Evolutionary conservation across 2,797 vertebrate genomes (phyloP), one percentile per base, ranked within the genome.

Genomic region (Spinibarbus caldwelli): DNA sequence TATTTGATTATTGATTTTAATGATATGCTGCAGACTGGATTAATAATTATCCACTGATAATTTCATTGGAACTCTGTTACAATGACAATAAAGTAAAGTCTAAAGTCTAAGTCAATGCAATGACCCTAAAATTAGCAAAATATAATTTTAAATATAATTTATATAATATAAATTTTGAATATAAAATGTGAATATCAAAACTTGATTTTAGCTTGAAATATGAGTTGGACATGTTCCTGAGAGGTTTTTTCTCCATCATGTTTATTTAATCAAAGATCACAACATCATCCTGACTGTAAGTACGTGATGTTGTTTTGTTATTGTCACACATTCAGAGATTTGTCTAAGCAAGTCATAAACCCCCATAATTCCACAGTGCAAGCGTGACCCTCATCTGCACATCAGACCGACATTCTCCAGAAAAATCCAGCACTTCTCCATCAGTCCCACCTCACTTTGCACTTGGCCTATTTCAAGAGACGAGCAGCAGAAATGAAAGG

Each of bases 401-500:
- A 34, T 34, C 72, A 21, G 29, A 41, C 45, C 43, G 4, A 17
- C n/a, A 29, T 43, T 57, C 57, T 26, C 3, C 26, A 49, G 47
- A 72, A 11, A 6, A 1, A 23, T 0, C 52, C 19, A 78, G 31
- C 2, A 38, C 66, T 4, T 19, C 68, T 71, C 15, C 17, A 86
- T 72, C 64, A 67, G 66, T 85, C 64, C 71, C 78, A 59, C 67
- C 75, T 84, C 59, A 54, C 34, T 23, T 76, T 43, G 70, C 67
- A 45, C 80, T 41, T 78, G 85, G 68, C 85, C 83, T 85, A 70
- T 19, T 89, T 89, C 52, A 68, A 64, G 57, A 81, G 47, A 52
- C n/a, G 70, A 80, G 77, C 76, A 29, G 49, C 19, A 23, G 57
- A 78, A 62, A 34, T 54, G 49, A 43, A 82, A 66, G 15, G 73